Evolutionary conservation across 2,797 vertebrate species (phyloP).

Genomic region (Danio jaintianensis): DNA sequence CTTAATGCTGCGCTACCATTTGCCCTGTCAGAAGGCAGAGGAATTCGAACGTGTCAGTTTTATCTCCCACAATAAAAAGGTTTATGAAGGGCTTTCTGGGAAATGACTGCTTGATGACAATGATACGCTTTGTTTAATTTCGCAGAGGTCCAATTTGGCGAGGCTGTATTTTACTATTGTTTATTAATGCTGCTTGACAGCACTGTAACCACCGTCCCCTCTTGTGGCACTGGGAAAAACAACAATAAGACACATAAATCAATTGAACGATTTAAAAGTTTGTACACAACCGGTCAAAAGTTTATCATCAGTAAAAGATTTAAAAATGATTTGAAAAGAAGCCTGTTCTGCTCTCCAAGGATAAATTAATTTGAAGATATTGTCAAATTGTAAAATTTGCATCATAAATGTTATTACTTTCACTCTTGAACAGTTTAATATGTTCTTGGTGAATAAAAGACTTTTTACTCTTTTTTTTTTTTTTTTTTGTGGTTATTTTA

Average conservation of each 20-base stretch:
- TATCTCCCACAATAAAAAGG: conserved; percentile 47
- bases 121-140: conserved; percentile 39
- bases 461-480: too few species aligned
- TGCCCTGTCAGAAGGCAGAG: conserved; percentile 31
- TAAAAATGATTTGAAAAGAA: too few species aligned
- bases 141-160: not conserved
- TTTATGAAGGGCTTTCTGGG: conserved; percentile 38
- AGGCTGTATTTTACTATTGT: conserved; percentile 27
- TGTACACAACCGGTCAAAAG: too few species aligned
- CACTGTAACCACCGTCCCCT: conserved; percentile 1
- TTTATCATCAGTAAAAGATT: too few species aligned
- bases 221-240: not conserved
- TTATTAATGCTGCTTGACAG: conserved; percentile 20
- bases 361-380: too few species aligned
- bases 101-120: conserved; percentile 35
- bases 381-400: too few species aligned
- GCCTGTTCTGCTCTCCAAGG: too few species aligned
- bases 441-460: too few species aligned
- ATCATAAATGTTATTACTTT: too few species aligned
- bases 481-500: too few species aligned
- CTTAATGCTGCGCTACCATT: conserved; percentile 41
- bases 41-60: conserved; percentile 44
- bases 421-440: too few species aligned
- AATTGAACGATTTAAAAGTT: not conserved
- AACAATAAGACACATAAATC: not conserved